Base-by-base conservation (phyloP, 2,113 vertebrate genomes). In the Crotophaga sulcirostris region DNA sequence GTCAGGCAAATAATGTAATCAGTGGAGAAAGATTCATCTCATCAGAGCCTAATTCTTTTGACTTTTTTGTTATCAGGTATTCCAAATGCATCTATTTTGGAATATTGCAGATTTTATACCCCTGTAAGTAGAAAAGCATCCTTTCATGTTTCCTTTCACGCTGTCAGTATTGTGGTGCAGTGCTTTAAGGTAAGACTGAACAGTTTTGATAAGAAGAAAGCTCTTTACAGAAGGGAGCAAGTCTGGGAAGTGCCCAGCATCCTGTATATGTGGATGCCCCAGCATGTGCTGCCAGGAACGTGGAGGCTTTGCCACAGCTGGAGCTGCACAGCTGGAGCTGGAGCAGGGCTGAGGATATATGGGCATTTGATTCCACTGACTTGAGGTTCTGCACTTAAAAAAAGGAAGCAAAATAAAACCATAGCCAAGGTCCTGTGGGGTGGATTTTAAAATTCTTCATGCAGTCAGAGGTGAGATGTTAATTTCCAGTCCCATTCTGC, bases 381-480 rank as follows among this genome's bases (percentile, higher is more conserved):
- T 74, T 76, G 42, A 93, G 63, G 62, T 58, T 78, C 49, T 58
- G 58, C 31, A 62, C 69, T 79, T 82, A 26, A 82, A 60, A 81
- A 68, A 54, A 31, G 51, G n/a, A 89, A 78, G 38, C 34, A 68
- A 78, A 62, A 13, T 11, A 85, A 69, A 93, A 90, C 9, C 29
- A 31, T 19, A 85, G 75, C 20, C 58, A 87, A 44, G 29, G 45
- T 85, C 40, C 17, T 4, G 0, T 34, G 66, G 60, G 54, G 59
- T 56, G 31, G 17, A 40, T 83, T 91, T 96, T 84, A 93, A 85
- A 85, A 85, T 76, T 84, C 66, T 58, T 87, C 18, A 10, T 89
- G 51, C 44, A 19, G 85, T 63, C 62, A 69, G 62, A 89, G 13
- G 64, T 56, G 80, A 84, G 28, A 18, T 21, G 38, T 34, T 49